Conservation (phyloP, 2,888 invertebrate species). For the Meloe dianella region DNA sequence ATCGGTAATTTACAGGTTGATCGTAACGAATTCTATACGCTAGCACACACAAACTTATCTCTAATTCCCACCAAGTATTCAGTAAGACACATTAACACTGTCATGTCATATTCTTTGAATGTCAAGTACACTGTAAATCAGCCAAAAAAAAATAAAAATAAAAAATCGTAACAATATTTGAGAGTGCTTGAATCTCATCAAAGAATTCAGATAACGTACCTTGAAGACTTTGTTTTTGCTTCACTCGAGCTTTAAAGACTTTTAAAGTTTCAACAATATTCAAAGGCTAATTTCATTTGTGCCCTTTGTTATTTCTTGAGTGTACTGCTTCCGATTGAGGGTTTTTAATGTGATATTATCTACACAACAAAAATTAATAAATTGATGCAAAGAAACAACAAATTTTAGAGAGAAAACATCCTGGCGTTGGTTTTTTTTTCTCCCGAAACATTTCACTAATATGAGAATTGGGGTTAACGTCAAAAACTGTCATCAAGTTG, state of each 20-base stretch:
- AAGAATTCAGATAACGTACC: neutral
- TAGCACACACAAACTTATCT: neutral
- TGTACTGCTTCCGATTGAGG: neutral
- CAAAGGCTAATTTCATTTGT: neutral
- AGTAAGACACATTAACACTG: neutral
- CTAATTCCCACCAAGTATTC: neutral
- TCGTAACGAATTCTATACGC: neutral
- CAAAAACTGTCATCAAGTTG: neutral
- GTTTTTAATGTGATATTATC: too few relatives aligned
- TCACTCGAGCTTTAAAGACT: neutral
- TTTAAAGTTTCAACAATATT: neutral
- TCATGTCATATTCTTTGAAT: neutral
- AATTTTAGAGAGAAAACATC: too few relatives aligned
- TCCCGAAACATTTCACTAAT: neutral
- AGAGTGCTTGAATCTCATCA: neutral
- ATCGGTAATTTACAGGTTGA: conserved; percentile 13
- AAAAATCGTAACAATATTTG: neutral
- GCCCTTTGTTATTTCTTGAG: neutral
- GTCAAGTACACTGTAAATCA: neutral
- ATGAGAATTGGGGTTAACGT: neutral
- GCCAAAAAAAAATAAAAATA: too few relatives aligned
- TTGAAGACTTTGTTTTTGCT: neutral
- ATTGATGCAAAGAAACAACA: too few relatives aligned
- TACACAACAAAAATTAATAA: too few relatives aligned
- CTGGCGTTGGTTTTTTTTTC: too few relatives aligned